Evolutionary conservation across 2,888 invertebrate genomes (phyloP), one percentile per base, ranked within the genome.

Genomic region (Ceriagrion tenellum): DNA sequence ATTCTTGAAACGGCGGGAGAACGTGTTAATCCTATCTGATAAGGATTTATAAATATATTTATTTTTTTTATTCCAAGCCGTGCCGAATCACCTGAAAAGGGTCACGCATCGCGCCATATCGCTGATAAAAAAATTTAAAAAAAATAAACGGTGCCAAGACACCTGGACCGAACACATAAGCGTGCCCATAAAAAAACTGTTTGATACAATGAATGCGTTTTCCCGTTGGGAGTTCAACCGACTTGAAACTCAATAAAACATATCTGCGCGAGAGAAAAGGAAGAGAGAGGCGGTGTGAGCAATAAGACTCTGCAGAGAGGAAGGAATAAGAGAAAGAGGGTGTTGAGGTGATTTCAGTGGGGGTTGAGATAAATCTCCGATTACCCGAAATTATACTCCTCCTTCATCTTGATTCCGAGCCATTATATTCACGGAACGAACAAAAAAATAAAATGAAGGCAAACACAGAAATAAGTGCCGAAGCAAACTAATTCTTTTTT

Each of bases 61-160:
- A 47, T 47, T 47, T 47, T 47, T 47, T 47, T 47, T 47, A 47
- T 47, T 47, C 26, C 12, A 26, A 69, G 69, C 69, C 69, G 69
- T n/a, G 69, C 69, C 69, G 69, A 69, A 69, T 69, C 69, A 69
- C 69, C n/a, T 69, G 69, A 69, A 69, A 69, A 69, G 69, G 69
- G 69, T 69, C 69, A 69, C 69, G 69, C 69, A 69, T 69, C 69
- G 69, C 69, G 47, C 8, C 8, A 47, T 69, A 69, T 69, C 69
- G 69, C 69, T 26, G 69, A 69, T 69, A 69, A 69, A 6, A 69
- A 47, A n/a, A n/a, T n/a, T n/a, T n/a, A n/a, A n/a, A 4, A 47
- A 4, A 47, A 47, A 8, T 4, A 47, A 47, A n/a, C 26, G 69
- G 47, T 47, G 63, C 23, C 69, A 26, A 69, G 69, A 69, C 69